Base-by-base conservation (phyloP, 2,797 vertebrate species). In the Propithecus deckenii region DNA sequence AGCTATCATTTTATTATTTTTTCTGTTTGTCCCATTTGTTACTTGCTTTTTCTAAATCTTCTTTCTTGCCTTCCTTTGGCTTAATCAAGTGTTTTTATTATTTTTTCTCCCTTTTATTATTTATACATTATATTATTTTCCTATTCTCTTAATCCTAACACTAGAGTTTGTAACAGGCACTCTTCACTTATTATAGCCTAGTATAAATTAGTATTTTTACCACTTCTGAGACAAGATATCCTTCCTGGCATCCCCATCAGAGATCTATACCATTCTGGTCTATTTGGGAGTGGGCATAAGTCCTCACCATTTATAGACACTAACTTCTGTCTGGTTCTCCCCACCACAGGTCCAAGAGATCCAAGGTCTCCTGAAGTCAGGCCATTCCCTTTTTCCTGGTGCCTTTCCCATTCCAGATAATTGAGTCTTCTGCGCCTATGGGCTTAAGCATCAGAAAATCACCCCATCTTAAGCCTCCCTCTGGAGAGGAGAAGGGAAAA, bases 171-270 rank as follows among this genome's bases (percentile, higher is more conserved):
- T 13, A 81, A 81, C 25, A 72, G 38, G 30, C 32, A 89, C 30
- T 10, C 30, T 93, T 94, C 30, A 41, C 13, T 95, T 89, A n/a
- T 72, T 92, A 92, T 6, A 94, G 11, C n/a, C 72, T 86, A 55
- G 22, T 43, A 50, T 89, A 91, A 89, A 69, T 86, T 86, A 50
- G 41, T 89, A 72, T 41, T 89, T 94, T 72, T 67, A 74, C 52
- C 67, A 91, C 10, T 78, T 83, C 43, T 90, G 35, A 74, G 48
- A 84, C 18, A 41, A 63, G 59, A 59, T 86, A 46, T 61, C 30
- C 32, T 83, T 92, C 38, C 63, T 20, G 50, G 61, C 13, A 50
- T n/a, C 41, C 32, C 1, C 13, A 12, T 30, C 32, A 76, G 69
- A 92, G 71, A 25, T 57, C 57, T 71, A 23, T 32, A 50, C 22